Evolutionary conservation across 2,888 invertebrate genomes (phyloP).

Genomic region (Thereva unica): DNA sequence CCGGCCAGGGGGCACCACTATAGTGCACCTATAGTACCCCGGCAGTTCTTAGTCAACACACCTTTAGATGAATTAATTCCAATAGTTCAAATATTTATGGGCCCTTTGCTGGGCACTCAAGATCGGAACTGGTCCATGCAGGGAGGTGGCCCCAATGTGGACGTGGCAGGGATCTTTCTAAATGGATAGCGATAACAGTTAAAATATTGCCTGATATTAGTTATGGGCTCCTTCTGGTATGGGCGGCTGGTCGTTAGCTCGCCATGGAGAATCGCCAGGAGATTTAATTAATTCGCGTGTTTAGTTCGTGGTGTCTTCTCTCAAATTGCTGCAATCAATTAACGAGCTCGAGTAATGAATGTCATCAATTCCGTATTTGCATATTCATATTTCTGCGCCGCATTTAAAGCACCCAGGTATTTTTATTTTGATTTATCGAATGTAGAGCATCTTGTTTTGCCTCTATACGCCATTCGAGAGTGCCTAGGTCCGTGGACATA

Average conservation of each 20-base stretch:
- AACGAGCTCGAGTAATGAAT: conserved; percentile 41
- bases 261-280: too few relatives aligned
- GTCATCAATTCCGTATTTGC: conserved; percentile 40
- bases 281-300: conserved; percentile 42
- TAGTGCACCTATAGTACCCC: too few relatives aligned
- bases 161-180: background rate
- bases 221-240: conserved; percentile 12
- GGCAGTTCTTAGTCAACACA: conserved; percentile 11
- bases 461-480: too few relatives aligned
- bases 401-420: conserved; percentile 12
- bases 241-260: conserved; percentile 9
- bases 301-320: conserved; percentile 40
- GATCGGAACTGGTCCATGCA: background rate
- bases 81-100: conserved; percentile 34
- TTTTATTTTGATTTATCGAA: conserved; percentile 37
- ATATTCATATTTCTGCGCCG: conserved; percentile 35
- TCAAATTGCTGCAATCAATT: conserved; percentile 42
- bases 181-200: conserved; percentile 9
- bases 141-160: conserved; percentile 2
- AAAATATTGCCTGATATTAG: conserved; percentile 28
- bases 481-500: too few relatives aligned
- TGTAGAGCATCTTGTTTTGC: conserved; percentile 19
- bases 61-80: conserved; percentile 27
- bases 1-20: background rate
- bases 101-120: conserved; percentile 8